Conservation (phyloP, 1,140 invertebrate genomes). For the Apis florea region DNA sequence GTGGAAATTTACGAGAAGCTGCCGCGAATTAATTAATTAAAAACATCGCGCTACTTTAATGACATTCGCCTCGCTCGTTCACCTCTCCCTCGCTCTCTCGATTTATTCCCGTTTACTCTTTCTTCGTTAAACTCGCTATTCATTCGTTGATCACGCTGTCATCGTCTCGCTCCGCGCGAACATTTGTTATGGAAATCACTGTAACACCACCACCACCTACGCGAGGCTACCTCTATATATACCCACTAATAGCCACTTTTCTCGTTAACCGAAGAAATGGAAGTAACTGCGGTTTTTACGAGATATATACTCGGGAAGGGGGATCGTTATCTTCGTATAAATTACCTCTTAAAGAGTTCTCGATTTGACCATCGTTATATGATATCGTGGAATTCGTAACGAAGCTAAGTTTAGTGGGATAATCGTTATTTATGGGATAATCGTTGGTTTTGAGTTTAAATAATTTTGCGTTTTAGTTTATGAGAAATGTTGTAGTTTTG, state of each 20-base stretch:
- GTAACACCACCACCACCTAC: background rate
- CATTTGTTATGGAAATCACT: conserved; percentile 46
- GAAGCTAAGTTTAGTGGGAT: background rate
- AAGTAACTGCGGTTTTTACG: conserved; percentile 32
- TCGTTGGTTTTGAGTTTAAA: no score
- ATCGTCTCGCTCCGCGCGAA: conserved; percentile 6
- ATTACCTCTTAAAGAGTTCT: background rate
- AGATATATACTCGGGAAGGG: background rate
- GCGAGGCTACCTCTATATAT: background rate
- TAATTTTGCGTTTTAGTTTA: no score
- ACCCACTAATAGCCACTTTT: conserved; percentile 35
- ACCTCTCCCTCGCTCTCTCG: background rate
- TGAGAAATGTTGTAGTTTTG: background rate
- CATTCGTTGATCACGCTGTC: conserved; percentile 1
- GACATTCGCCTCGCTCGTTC: conserved; percentile 43
- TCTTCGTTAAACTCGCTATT: background rate
- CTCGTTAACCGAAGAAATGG: conserved; percentile 27
- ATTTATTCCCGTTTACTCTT: background rate
- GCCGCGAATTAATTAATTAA: conserved; percentile 71
- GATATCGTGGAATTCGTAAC: background rate
- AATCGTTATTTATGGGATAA: no score
- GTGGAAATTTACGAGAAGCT: conserved; percentile 61
- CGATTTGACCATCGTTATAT: background rate
- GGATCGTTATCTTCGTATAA: conserved; percentile 16
- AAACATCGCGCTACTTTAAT: conserved; percentile 65